Base-by-base conservation (phyloP, 2,113 vertebrate genomes). In the Oreochromis niloticus region DNA sequence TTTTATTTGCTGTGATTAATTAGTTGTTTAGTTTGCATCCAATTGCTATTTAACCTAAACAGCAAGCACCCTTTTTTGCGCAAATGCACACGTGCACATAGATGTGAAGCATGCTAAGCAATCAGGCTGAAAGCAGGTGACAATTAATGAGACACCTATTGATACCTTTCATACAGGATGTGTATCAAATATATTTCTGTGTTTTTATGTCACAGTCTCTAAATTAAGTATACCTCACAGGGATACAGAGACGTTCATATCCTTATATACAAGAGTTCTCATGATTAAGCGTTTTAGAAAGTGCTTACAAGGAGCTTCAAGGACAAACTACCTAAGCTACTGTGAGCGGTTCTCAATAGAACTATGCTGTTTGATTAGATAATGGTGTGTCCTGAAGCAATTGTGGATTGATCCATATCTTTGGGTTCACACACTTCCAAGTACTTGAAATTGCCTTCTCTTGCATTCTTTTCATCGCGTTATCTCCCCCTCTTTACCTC, bases 131-230 rank as follows among this genome's bases (percentile, higher is more conserved):
- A 90, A 83, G 81, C 87, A 93, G 87, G 87, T 91, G 91, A 90
- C 79, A 75, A 66, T 81, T 94, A 95, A 95, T 92, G 92, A 96
- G 79, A 90, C 89, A 83, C 81, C 88, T 92, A 54, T 94, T 91
- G 83, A 73, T 92, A 88, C 85, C 55, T 68, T 32, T 52, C 55
- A 82, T 43, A 80, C 4, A 32, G 59, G 17, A 30, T 50, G 17
- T 78, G 6, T 16, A 16, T 73, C 5, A 39, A 68, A 39, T 39
- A 8, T 68, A 39, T 22, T 68, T 39, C 34, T 39, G 63, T 55
- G n/a, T 80, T 88, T 88, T 59, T 24, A 17, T 73, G 12, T 27
- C 14, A 86, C 36, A 61, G 43, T 61, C 34, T 84, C 54, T 71
- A 84, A 78, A 66, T 78, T 41, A 48, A 85, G 11, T 36, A 9